These are phyloP conservation scores for Paracanthobrama guichenoti DNA, from an alignment of 2,113 vertebrate species.

Conservation along the genomic window DNA sequence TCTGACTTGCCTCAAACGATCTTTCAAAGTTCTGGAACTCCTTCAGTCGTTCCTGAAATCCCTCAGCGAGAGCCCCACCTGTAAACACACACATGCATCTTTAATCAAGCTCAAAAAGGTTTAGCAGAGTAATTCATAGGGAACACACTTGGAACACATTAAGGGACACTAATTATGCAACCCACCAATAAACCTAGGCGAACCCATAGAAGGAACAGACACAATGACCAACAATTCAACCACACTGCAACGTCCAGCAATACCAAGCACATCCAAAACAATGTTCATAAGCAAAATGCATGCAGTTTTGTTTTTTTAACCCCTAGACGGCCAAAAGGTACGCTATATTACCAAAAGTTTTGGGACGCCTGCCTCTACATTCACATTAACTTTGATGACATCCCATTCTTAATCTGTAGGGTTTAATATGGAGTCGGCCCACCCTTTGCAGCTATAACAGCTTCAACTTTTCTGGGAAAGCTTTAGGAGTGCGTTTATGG, in stretches of 20 bases:
- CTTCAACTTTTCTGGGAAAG: too few relatives aligned
- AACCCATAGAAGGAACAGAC: too few relatives aligned
- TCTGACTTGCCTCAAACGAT: constrained; percentile 89
- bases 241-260: background rate
- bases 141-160: background rate
- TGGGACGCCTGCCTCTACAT: too few relatives aligned
- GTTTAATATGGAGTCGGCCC: too few relatives aligned
- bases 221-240: background rate
- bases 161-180: background rate
- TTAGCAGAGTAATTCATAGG: background rate
- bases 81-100: constrained; percentile 40
- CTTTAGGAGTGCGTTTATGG: too few relatives aligned
- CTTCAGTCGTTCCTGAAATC: constrained; percentile 90
- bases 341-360: too few relatives aligned
- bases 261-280: background rate
- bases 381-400: too few relatives aligned
- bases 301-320: too few relatives aligned
- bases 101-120: background rate
- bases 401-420: too few relatives aligned
- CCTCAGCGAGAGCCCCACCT: constrained; percentile 94
- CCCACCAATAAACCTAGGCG: background rate
- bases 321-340: too few relatives aligned
- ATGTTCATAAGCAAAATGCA: too few relatives aligned
- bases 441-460: too few relatives aligned
- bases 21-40: constrained; percentile 97